Base-by-base conservation (phyloP, 2,113 vertebrate genomes). In the Lycocorax pyrrhopterus region DNA sequence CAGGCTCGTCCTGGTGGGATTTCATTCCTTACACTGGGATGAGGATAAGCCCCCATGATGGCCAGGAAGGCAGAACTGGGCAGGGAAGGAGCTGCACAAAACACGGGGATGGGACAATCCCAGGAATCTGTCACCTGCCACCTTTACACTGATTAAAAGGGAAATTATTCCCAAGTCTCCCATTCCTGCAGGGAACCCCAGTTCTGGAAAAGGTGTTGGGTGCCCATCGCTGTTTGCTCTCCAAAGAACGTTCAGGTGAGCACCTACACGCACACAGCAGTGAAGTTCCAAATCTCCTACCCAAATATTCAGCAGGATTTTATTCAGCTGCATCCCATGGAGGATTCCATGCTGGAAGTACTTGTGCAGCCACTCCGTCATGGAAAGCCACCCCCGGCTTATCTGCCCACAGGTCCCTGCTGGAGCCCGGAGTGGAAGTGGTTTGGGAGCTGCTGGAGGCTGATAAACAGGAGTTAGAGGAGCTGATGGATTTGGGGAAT, bases 11-110 rank as follows among this genome's bases (percentile, higher is more conserved):
- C 35, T 58, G 44, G 4, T 41, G 37, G 23, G 32, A 25, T 72
- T 83, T 63, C 16, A 51, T n/a, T 67, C 33, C 37, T 59, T 29
- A 29, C 47, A 47, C 15, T 3, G 16, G 19, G 55, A 43, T 2
- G 10, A 87, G 47, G 58, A 73, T 7, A 15, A 79, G 17, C 10
- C 4, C 32, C 27, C 4, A 0, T 0, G 0, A 33, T 9, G 26
- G 33, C 11, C 41, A 39, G 41, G 29, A 87, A 43, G 53, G 41
- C 39, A 88, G 55, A 32, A 29, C 16, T 26, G 43, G 33, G 44
- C 30, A 55, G 16, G 33, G 64, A 62, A 80, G 16, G 41, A 74
- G 46, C 47, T 75, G 23, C 35, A 64, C 37, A 37, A 77, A 66
- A 18, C 51, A 26, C 39, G 67, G 52, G 60, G 44, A 25, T 51